Base-by-base conservation (phyloP, 2,888 invertebrate species). In the Micoletzkya japonica region DNA sequence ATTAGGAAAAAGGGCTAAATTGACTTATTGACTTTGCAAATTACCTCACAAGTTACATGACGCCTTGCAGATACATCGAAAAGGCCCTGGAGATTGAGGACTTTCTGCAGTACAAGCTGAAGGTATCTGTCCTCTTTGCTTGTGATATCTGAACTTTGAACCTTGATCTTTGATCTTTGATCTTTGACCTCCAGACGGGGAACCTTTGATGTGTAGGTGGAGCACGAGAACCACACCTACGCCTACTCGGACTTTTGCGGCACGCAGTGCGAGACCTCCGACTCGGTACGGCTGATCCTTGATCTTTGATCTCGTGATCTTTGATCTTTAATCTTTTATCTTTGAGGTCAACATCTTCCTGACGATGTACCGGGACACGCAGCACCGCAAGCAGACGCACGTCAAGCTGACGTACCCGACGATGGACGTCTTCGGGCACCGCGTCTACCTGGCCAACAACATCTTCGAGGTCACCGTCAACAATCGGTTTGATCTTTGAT, bases 171-270 rank as follows among this genome's bases (percentile, higher is more conserved):
- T 28, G n/a, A 6, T 20, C 37, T 20, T 4, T 2, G 20, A 4
- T 14, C 14, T 44, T n/a, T n/a, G 26, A 57, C 37, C 32, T 14
- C 26, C 49, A n/a, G 0, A 61, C 37, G 17, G 2, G 32, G 17
- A 28, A 26, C 4, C 24, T 36, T 4, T 70, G 6, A 30, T 28
- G 36, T 64, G 3, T 37, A 66, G 64, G 80, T 79, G 28, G 72
- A 77, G 14, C 80, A 80, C 68, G 84, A 78, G 49, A 77, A 76
- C 20, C 50, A 66, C 24, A 72, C 50, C 32, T 84, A 81, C 68
- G 56, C 84, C 49, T 84, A 84, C 66, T 80, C 81, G 20, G 84
- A 84, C 72, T 84, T 84, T 71, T 84, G 84, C 63, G 84, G 84
- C 37, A 81, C 83, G n/a, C 84, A 84, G 72, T 84, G 84, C 70